These are phyloP conservation scores for Tetropium fuscum DNA, from an alignment of 2,888 invertebrate genomes.

Conservation along the genomic window DNA sequence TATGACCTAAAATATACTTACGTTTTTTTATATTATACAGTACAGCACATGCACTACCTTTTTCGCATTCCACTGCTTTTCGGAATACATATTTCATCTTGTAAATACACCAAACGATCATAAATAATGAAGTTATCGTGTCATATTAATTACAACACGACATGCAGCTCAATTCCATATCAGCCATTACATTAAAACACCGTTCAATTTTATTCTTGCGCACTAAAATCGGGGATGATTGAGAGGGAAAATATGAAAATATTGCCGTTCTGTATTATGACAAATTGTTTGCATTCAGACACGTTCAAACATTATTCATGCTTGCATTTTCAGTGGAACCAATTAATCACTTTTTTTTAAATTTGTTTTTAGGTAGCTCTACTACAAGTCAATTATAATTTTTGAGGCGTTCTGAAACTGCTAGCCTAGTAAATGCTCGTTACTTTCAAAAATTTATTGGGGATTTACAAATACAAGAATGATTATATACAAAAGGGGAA, in stretches of 20 bases:
- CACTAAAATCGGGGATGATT: slow-evolving; percentile 4
- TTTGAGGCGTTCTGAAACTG: too few species aligned
- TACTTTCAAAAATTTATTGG: not conserved
- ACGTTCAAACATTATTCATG: slow-evolving; percentile 42
- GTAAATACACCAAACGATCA: slow-evolving; percentile 29
- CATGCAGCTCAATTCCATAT: slow-evolving; percentile 42
- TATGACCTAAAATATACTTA: too few species aligned
- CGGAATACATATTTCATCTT: slow-evolving; percentile 35
- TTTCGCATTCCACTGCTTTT: not conserved
- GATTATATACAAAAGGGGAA: too few species aligned
- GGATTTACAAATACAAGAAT: too few species aligned
- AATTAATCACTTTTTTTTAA: slow-evolving; percentile 43
- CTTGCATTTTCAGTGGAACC: slow-evolving; percentile 32
- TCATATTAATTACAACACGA: slow-evolving; percentile 41
- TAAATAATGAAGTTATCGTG: slow-evolving; percentile 42
- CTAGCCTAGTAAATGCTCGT: not conserved
- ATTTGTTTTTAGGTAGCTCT: slow-evolving; percentile 33
- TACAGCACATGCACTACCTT: too few species aligned
- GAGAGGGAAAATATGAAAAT: slow-evolving; percentile 36
- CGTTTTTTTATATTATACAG: too few species aligned
- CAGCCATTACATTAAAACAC: slow-evolving; percentile 41
- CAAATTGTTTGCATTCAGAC: slow-evolving; percentile 42
- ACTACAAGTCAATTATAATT: slow-evolving; percentile 20
- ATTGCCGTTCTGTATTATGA: slow-evolving; percentile 42
- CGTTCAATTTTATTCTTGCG: slow-evolving; percentile 36